Evolutionary conservation across 2,113 vertebrate species (phyloP).

Genomic region (Bubalus kerabau): DNA sequence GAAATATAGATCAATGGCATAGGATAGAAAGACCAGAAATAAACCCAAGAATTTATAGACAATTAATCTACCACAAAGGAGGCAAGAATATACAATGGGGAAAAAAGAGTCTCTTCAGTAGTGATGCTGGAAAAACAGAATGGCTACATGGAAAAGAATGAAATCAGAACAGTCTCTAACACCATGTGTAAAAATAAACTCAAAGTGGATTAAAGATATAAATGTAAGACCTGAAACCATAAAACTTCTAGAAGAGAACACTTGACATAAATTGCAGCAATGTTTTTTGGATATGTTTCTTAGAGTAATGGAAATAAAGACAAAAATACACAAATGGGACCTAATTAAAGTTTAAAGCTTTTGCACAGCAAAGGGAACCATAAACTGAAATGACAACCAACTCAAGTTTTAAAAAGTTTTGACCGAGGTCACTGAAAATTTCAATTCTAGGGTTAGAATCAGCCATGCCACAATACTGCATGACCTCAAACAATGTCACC

Average conservation of each 20-base stretch:
- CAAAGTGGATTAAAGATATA: neutral
- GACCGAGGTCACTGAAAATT: neutral
- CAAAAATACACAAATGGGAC: neutral
- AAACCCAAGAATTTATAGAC: neutral
- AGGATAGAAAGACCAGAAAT: neutral
- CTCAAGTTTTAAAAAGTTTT: neutral
- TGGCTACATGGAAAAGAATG: neutral
- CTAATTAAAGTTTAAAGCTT: neutral
- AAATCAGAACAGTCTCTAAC: neutral
- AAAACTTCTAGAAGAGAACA: neutral
- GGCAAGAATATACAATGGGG: neutral
- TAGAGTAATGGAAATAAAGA: neutral
- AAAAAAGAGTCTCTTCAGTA: neutral
- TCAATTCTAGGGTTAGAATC: too few relatives aligned
- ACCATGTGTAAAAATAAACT: neutral
- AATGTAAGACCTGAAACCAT: neutral
- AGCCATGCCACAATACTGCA: rapidly evolving
- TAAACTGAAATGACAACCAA: neutral
- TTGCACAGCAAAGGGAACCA: neutral
- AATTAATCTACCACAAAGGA: neutral
- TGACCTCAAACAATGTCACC: too few relatives aligned
- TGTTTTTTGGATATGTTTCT: neutral
- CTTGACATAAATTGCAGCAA: neutral
- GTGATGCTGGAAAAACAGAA: neutral
- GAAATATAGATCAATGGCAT: neutral